Evolutionary conservation across 2,888 invertebrate species (phyloP), one percentile per base, ranked within the genome.

Genomic region (Gnatocerus cornutus): DNA sequence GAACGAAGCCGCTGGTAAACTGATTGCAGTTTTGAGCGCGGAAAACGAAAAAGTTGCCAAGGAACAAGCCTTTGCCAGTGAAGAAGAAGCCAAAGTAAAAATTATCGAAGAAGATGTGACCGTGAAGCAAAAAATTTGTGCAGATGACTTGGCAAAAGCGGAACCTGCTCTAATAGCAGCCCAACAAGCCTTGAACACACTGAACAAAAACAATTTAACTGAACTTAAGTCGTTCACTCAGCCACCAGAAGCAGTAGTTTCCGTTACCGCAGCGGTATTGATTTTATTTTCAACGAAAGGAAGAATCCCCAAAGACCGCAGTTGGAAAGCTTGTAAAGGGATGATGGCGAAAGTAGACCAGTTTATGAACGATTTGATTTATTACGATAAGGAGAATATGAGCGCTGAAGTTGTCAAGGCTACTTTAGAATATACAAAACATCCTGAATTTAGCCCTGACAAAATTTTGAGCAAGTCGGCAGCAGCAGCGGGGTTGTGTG

Each of bases 331-430:
- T 12, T 93, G 93, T 76, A 97, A 97, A 86, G 88, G 88, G 4
- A 91, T 97, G 88, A 98, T 98, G 97, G 91, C 91, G 8, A 95
- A 94, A 85, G 92, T 95, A 1, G 97, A 97, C 84, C 90, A 91
- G 75, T 98, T 98, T 82, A 86, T 98, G 53, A 89, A 91, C 74
- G 91, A 92, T 78, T 87, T 98, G 43, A 89, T 94, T 12, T 92
- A 93, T 82, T 97, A 97, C 79, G 95, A 98, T 81, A 98, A 98
- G 81, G 97, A 97, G 82, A 95, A 97, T 81, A 97, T 98, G 81
- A 93, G 92, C 77, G 92, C 95, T 0, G 94, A 95, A 74, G 89
- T 96, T 53, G 91, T 96, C 2, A 96, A 95, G 86, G 96, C 94
- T 6, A 87, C 88, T 0, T 84, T 86, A 68, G 89, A 89, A 12